phyloP scores from a whole-genome alignment of 2,888 invertebrate species.

The Cosmorhoe ocellata region DNA sequence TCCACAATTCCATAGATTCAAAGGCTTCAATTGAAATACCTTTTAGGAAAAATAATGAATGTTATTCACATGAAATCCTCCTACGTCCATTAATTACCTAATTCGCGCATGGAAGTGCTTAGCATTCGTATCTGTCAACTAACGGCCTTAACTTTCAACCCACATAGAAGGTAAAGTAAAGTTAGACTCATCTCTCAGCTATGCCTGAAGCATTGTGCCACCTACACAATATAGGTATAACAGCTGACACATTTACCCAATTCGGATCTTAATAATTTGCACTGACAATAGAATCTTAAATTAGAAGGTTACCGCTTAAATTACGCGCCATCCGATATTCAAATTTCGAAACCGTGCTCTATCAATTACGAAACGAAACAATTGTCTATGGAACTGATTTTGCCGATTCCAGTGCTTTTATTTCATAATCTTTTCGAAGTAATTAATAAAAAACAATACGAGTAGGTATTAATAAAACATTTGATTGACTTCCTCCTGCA shows the following conservation, averaged over 20 bases:
- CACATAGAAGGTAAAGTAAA: constrained; percentile 51
- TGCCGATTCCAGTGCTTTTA: background rate
- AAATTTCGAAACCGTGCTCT: constrained; percentile 46
- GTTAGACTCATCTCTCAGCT: constrained; percentile 60
- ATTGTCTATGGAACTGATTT: constrained; percentile 11
- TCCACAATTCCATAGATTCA: constrained; percentile 38
- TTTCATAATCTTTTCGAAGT: background rate
- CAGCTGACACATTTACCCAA: constrained; percentile 70
- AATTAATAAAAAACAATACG: constrained; percentile 24
- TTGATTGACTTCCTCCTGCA: constrained; percentile 61
- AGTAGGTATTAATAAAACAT: constrained; percentile 56
- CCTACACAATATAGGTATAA: constrained; percentile 53
- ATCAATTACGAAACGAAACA: constrained; percentile 20
- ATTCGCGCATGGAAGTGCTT: constrained; percentile 48
- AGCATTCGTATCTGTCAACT: constrained; percentile 70
- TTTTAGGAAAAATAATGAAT: constrained; percentile 29
- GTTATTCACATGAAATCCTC: constrained; percentile 45
- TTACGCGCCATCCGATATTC: constrained; percentile 43
- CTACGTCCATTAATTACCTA: constrained; percentile 49
- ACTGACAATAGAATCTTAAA: constrained; percentile 70
- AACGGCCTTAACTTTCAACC: constrained; percentile 69
- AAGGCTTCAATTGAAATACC: constrained; percentile 20
- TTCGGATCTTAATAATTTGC: constrained; percentile 67
- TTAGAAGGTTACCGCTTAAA: constrained; percentile 57
- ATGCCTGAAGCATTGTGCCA: constrained; percentile 65